Base-by-base conservation (phyloP, 2,113 vertebrate genomes). In the Girardinichthys multiradiatus region DNA sequence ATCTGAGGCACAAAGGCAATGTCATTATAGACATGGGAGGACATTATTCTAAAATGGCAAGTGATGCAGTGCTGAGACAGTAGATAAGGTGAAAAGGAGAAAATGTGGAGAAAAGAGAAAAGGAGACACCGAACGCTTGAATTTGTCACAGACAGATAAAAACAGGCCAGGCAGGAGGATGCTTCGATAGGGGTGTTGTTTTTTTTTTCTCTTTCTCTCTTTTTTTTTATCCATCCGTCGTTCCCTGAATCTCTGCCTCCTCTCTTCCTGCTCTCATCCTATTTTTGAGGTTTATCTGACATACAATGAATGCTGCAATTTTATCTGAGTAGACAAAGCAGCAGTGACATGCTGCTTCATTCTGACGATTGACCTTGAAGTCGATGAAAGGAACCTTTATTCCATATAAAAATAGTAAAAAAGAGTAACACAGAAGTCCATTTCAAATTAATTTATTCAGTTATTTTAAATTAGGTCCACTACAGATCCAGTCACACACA, bases 281-380 rank as follows among this genome's bases (percentile, higher is more conserved):
- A 85, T 89, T 90, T 76, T 88, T 91, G 76, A 90, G 91, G 81
- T 94, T 94, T 93, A 94, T 94, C 93, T 94, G 92, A 93, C 89
- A 89, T 79, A 90, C 92, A 83, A 93, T 91, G 93, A 93, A 94
- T 93, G 91, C 90, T 74, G 90, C 90, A 91, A 83, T 93, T 94
- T 94, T 93, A 94, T 92, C 89, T 91, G 92, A 93, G 92, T 92
- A 92, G 92, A 93, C 93, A 92, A 94, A 94, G 92, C 81, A 87
- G 71, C 84, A 33, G 87, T 90, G 91, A 93, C 87, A 91, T 86
- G 88, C 85, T 89, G 87, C 80, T 78, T 82, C 81, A 75, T 89
- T 88, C 85, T 86, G 86, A 87, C 83, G 81, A 86, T 87, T 90
- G 93, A 94, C 94, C 93, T 95, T 95, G 92, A 94, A 87, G 84